phyloP scores from a whole-genome alignment of 2,797 vertebrate genomes.

The Acanthis flammea region DNA sequence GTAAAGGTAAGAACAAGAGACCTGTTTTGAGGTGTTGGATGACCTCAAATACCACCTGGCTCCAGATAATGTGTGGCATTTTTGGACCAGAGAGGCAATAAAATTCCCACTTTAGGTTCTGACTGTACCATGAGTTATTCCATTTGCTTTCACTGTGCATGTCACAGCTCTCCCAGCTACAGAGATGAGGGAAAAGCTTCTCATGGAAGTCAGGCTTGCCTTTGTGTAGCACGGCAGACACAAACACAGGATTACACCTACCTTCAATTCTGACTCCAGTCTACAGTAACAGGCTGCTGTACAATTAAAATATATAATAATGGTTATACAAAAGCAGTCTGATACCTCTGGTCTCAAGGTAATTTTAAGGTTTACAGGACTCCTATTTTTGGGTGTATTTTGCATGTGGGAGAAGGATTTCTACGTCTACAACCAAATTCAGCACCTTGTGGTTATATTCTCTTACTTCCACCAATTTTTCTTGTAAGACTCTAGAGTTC shows the following conservation, averaged over 20 bases:
- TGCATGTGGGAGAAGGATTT: fast-evolving
- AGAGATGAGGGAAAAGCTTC: not conserved
- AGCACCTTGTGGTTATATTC: not conserved
- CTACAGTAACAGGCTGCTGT: not conserved
- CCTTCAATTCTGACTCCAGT: not conserved
- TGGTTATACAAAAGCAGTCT: not conserved
- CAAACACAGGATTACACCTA: not conserved
- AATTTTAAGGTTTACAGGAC: not conserved
- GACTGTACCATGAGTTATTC: not conserved
- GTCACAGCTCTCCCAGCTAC: not conserved
- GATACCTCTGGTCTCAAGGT: not conserved
- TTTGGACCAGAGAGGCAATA: not conserved
- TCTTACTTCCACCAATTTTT: not conserved
- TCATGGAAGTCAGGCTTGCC: not conserved
- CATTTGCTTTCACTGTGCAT: not conserved
- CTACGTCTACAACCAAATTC: not conserved
- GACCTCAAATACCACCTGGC: not conserved
- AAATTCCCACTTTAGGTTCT: not conserved
- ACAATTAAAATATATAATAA: not conserved
- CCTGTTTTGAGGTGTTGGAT: not conserved
- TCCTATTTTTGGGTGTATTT: not conserved
- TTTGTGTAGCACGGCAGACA: not conserved
- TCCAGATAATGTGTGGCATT: not conserved
- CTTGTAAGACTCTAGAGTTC: not conserved
- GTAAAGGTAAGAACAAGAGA: not conserved